Evolutionary conservation across 2,888 invertebrate species (phyloP).

Genomic region (Byasa hedistus): DNA sequence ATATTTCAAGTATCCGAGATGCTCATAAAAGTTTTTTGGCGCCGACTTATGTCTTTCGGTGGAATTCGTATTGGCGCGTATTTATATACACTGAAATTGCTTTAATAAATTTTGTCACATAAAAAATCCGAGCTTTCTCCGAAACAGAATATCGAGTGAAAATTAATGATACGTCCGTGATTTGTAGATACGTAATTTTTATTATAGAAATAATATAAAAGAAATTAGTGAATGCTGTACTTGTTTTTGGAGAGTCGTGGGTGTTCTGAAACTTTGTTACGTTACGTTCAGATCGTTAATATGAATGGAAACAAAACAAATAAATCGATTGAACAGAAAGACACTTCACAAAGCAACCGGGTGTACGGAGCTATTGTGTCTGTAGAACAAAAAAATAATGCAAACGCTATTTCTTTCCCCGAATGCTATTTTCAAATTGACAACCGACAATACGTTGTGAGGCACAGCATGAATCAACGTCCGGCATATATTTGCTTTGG

Average conservation of each 20-base stretch:
- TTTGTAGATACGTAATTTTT: conserved; percentile 12
- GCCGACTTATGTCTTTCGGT: conserved; percentile 21
- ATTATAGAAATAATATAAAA: conserved; percentile 6
- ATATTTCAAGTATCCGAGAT: conserved; percentile 16
- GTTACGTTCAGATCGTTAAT: not conserved
- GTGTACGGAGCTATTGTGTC: conserved; percentile 20
- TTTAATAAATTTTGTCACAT: conserved; percentile 27
- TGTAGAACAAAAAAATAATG: conserved; percentile 13
- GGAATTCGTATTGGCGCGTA: conserved; percentile 15
- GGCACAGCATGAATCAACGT: conserved; percentile 55
- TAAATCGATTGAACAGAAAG: conserved; percentile 14
- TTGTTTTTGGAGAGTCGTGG: conserved; percentile 3
- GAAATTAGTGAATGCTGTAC: not conserved
- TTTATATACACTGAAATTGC: conserved; percentile 17
- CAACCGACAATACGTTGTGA: conserved; percentile 39
- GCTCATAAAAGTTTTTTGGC: conserved; percentile 28
- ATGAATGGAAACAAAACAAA: conserved; percentile 17
- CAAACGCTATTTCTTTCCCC: conserved; percentile 23
- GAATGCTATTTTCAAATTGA: conserved; percentile 39
- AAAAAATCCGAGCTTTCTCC: conserved; percentile 23
- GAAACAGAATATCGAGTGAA: conserved; percentile 13
- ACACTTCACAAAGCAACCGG: conserved; percentile 14
- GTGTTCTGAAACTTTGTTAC: conserved; percentile 10
- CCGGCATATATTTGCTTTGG: conserved; percentile 52
- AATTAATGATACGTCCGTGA: conserved; percentile 10